These are phyloP conservation scores for Nymphalis io DNA, from an alignment of 1,140 invertebrate genomes.

Conservation along the genomic window DNA sequence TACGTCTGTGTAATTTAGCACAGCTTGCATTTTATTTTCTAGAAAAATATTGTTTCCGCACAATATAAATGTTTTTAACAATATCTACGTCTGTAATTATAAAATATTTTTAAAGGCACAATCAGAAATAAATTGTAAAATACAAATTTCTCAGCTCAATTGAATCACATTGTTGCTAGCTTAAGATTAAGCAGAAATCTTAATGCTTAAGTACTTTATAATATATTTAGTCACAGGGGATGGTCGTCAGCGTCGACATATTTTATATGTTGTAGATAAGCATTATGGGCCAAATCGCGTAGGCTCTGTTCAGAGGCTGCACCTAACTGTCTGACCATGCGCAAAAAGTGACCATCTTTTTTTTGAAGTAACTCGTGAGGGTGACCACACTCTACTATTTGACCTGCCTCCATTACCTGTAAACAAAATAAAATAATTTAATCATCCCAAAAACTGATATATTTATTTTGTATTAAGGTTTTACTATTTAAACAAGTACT, in stretches of 20 bases:
- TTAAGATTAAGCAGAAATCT: background rate
- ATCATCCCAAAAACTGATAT: background rate
- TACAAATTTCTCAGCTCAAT: background rate
- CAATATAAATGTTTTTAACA: background rate
- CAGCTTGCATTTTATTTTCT: no score
- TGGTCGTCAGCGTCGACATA: constrained; percentile 71
- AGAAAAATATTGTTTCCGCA: background rate
- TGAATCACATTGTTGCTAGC: background rate
- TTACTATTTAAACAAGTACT: no score
- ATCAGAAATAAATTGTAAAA: background rate
- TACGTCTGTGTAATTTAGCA: no score
- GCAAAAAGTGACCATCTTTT: constrained; percentile 82
- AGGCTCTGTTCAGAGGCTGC: constrained; percentile 72
- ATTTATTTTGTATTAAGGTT: no score
- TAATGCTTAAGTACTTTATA: background rate
- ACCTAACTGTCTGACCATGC: constrained; percentile 76
- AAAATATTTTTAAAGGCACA: background rate
- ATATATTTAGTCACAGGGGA: constrained; percentile 12
- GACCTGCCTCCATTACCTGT: constrained; percentile 84
- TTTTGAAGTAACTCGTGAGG: constrained; percentile 85
- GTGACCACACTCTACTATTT: constrained; percentile 85
- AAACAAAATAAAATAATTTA: constrained; percentile 1
- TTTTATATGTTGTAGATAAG: constrained; percentile 74
- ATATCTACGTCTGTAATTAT: background rate
- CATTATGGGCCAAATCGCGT: constrained; percentile 66